A percentile compares a stretch with the other conserved stretches of the same genome.
Evolutionary conservation across 1,140 invertebrate genomes (phyloP).

Genomic region (Cataglyphis hispanica): DNA sequence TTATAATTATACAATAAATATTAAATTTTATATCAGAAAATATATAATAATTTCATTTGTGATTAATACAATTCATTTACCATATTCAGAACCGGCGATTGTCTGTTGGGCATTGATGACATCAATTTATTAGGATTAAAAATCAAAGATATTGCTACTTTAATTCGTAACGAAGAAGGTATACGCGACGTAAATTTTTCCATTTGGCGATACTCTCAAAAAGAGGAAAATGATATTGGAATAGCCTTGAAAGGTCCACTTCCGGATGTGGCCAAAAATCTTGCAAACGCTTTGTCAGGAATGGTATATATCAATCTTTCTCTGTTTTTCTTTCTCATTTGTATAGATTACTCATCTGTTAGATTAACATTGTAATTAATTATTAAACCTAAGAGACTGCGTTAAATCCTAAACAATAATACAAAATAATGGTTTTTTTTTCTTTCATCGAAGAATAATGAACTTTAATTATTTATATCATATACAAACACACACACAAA

Average conservation of each 20-base stretch:
- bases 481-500: too few relatives aligned
- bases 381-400: neutral
- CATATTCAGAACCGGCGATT: constrained; percentile 87
- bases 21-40: neutral
- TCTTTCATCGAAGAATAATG: neutral
- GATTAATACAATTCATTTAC: constrained; percentile 6
- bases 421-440: neutral
- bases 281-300: constrained; percentile 83
- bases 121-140: constrained; percentile 88
- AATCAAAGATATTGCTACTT: constrained; percentile 87
- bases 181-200: constrained; percentile 77
- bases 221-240: constrained; percentile 79
- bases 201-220: constrained; percentile 85
- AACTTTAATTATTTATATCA: neutral
- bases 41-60: neutral
- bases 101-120: constrained; percentile 89
- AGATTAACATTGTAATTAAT: neutral
- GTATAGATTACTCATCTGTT: neutral
- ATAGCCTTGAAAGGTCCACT: constrained; percentile 81
- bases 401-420: neutral
- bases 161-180: constrained; percentile 85
- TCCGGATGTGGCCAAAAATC: constrained; percentile 81
- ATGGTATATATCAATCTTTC: constrained; percentile 77
- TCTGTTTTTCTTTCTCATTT: neutral
- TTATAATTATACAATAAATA: too few relatives aligned